A percentile compares a stretch with the other conserved stretches of the same genome.
Evolutionary conservation across 2,113 vertebrate genomes (phyloP).

Genomic region (Suricata suricatta): DNA sequence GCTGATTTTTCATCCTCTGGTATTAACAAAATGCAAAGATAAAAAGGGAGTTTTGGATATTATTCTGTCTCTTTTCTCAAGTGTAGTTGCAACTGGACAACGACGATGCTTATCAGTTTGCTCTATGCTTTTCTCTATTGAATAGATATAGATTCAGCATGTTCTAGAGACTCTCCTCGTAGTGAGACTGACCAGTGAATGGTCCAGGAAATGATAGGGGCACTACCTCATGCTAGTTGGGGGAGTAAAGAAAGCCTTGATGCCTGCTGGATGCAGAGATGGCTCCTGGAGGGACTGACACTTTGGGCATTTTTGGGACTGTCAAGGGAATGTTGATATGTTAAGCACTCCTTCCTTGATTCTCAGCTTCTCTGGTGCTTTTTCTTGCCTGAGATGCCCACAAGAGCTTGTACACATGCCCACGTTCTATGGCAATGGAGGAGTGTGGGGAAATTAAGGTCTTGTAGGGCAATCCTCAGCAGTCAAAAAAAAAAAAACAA

Average conservation of each 20-base stretch:
- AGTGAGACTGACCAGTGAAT: neutral
- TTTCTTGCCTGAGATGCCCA: neutral
- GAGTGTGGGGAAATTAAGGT: neutral
- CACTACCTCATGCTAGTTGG: neutral
- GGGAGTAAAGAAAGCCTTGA: neutral
- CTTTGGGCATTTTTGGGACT: neutral
- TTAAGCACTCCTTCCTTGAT: neutral
- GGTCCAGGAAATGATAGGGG: neutral
- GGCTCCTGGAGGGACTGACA: neutral
- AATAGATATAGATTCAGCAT: neutral
- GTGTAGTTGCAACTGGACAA: neutral
- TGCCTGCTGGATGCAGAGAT: neutral
- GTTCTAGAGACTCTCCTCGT: neutral
- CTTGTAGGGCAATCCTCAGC: neutral
- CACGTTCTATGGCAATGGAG: neutral
- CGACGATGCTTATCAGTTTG: neutral
- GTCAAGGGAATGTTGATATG: neutral
- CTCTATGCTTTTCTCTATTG: neutral
- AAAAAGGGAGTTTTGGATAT: neutral
- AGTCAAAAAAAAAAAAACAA: neutral
- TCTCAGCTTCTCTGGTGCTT: neutral
- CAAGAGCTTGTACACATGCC: neutral
- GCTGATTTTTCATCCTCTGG: neutral
- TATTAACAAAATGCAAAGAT: neutral
- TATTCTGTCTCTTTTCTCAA: neutral